Evolutionary conservation across 2,113 vertebrate genomes (phyloP).

Genomic region (Chaetorhynchus papuensis): DNA sequence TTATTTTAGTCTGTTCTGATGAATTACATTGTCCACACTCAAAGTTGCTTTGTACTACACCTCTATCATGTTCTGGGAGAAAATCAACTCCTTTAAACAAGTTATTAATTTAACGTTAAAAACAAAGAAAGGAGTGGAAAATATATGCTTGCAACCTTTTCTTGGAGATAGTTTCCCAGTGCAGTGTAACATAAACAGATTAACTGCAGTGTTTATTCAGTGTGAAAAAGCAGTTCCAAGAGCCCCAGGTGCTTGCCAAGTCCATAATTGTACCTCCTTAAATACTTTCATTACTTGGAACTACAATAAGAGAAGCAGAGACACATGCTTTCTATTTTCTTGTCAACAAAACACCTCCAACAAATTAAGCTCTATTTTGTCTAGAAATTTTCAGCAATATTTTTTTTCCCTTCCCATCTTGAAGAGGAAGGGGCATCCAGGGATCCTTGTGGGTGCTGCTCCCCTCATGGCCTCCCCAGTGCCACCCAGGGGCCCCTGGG

Average conservation of each 20-base stretch:
- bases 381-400: conserved; percentile 51
- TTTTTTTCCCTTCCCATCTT: not conserved
- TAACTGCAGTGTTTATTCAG: conserved; percentile 80
- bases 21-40: not conserved
- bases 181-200: conserved; percentile 74
- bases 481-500: not conserved
- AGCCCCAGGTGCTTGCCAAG: conserved; percentile 81
- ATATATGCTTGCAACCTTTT: conserved; percentile 63
- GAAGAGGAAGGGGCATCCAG: not conserved
- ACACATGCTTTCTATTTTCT: conserved; percentile 79
- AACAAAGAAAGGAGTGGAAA: conserved; percentile 44
- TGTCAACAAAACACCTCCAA: conserved; percentile 81
- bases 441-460: not conserved
- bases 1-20: not conserved
- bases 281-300: conserved; percentile 81
- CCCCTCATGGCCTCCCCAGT: too few species aligned
- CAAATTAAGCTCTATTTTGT: conserved; percentile 77
- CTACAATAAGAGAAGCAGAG: conserved; percentile 71
- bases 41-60: not conserved
- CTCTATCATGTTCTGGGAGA: not conserved
- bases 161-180: conserved; percentile 72
- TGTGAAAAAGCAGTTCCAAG: conserved; percentile 80
- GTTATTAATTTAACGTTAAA: conserved; percentile 52
- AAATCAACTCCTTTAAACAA: conserved; percentile 42
- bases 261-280: conserved; percentile 83